These are phyloP conservation scores for Anarrhichthys ocellatus DNA, from an alignment of 2,113 vertebrate species.

Conservation along the genomic window DNA sequence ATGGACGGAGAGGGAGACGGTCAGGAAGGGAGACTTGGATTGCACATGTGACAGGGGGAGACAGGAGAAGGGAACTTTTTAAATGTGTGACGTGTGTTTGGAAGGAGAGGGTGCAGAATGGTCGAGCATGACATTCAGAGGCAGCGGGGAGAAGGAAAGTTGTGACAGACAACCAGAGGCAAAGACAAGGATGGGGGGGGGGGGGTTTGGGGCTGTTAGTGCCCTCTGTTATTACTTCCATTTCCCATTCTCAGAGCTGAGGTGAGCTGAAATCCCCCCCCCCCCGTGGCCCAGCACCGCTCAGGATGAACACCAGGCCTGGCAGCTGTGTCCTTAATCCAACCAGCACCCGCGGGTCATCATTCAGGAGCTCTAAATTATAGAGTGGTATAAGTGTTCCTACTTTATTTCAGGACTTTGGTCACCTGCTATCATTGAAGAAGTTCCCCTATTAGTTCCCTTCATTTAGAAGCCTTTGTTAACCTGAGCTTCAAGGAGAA, in stretches of 20 bases:
- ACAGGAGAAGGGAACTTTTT: slow-evolving; percentile 32
- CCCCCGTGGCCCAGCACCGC: slow-evolving; percentile 44
- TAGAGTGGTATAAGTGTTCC: not conserved
- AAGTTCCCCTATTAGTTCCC: not conserved
- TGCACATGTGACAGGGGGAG: slow-evolving; percentile 8
- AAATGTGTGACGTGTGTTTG: slow-evolving; percentile 43
- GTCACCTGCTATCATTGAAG: slow-evolving; percentile 19
- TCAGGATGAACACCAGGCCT: slow-evolving; percentile 46
- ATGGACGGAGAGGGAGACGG: slow-evolving; percentile 7
- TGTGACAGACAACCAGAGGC: slow-evolving; percentile 64
- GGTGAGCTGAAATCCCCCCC: slow-evolving; percentile 58
- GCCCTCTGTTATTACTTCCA: slow-evolving; percentile 69
- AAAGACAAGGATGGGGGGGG: slow-evolving; percentile 42
- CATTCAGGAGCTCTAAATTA: slow-evolving; percentile 40
- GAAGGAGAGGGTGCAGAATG: slow-evolving; percentile 26
- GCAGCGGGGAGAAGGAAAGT: slow-evolving; percentile 46
- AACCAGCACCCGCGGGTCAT: slow-evolving; percentile 30
- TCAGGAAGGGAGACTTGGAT: not conserved
- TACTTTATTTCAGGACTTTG: slow-evolving; percentile 9
- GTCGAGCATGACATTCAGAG: slow-evolving; percentile 43
- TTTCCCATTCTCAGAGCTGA: slow-evolving; percentile 65
- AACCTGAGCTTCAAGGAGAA: slow-evolving; percentile 19
- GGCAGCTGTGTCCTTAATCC: slow-evolving; percentile 44
- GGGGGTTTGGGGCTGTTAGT: slow-evolving; percentile 46
- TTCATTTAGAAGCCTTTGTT: slow-evolving; percentile 30